Conservation (phyloP, 2,888 invertebrate species). For the Spatulosminthurus flaviceps region DNA sequence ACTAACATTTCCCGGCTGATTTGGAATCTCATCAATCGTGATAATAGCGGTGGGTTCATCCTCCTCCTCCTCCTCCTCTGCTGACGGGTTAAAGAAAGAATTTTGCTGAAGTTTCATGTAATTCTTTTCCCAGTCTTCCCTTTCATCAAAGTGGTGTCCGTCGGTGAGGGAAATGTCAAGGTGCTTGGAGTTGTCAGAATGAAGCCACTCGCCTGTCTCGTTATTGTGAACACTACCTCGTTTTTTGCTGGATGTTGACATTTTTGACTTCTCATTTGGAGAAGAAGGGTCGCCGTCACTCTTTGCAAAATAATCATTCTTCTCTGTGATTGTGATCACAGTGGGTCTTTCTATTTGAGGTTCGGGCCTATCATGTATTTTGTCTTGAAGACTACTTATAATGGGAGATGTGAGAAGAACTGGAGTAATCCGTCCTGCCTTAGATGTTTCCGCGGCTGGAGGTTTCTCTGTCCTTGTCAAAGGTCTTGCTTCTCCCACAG, state of each 20-base stretch:
- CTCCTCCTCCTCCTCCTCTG: constrained; percentile 34
- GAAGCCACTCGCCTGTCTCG: constrained; percentile 53
- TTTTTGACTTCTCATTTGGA: neutral
- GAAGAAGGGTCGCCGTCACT: neutral
- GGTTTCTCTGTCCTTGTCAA: neutral
- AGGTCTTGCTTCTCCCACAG: neutral
- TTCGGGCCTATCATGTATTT: neutral
- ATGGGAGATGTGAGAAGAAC: constrained; percentile 29
- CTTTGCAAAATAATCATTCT: constrained; percentile 26
- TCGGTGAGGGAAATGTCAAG: constrained; percentile 37
- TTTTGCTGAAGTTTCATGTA: constrained; percentile 57
- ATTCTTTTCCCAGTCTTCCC: constrained; percentile 55
- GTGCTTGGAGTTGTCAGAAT: constrained; percentile 51
- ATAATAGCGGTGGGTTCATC: neutral
- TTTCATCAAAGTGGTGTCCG: constrained; percentile 32
- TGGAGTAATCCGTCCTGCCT: constrained; percentile 1
- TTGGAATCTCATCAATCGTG: neutral
- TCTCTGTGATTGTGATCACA: neutral
- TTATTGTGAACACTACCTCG: constrained; percentile 29
- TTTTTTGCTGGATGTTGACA: neutral
- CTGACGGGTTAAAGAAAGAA: constrained; percentile 49
- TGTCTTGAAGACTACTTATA: constrained; percentile 12
- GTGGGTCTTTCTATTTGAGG: constrained; percentile 23
- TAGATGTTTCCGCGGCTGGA: constrained; percentile 18
- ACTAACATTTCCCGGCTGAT: neutral